Conservation (phyloP, 2,113 vertebrate genomes). For the Pyrgilauda ruficollis region DNA sequence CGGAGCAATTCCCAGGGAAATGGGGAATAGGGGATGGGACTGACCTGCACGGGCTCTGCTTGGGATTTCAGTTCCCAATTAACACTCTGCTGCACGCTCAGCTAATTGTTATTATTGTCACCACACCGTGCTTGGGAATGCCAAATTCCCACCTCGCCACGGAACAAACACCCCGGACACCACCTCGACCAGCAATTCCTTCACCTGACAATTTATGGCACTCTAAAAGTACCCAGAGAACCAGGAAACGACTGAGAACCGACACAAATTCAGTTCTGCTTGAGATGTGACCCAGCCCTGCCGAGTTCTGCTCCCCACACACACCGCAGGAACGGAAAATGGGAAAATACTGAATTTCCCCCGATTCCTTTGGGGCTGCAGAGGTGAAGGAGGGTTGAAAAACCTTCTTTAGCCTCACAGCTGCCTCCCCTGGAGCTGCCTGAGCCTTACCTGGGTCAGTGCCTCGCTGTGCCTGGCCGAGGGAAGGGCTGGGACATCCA, state of each 20-base stretch:
- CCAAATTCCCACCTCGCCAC: not conserved
- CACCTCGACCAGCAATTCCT: not conserved
- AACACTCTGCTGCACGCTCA: not conserved
- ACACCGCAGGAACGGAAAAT: rapidly evolving
- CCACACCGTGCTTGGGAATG: not conserved
- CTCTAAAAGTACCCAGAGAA: not conserved
- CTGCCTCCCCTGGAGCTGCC: not conserved
- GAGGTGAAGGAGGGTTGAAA: not conserved
- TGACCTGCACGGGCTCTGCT: not conserved
- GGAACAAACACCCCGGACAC: not conserved
- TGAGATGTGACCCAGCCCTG: not conserved
- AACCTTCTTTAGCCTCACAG: not conserved
- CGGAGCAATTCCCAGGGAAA: not conserved
- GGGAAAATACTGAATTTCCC: not conserved
- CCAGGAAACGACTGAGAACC: not conserved
- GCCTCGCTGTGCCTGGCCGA: not conserved
- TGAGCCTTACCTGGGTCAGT: not conserved
- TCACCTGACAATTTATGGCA: not conserved
- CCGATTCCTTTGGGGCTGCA: not conserved
- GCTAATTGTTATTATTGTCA: not conserved
- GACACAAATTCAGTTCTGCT: not conserved
- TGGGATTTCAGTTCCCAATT: not conserved
- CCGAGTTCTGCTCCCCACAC: not conserved
- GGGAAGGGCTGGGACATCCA: not conserved
- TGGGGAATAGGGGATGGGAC: not conserved